Evolutionary conservation across 30 jellyfish, hydroid and myxozoan species (phyloP).

Genomic region (Pelagia noctiluca): DNA sequence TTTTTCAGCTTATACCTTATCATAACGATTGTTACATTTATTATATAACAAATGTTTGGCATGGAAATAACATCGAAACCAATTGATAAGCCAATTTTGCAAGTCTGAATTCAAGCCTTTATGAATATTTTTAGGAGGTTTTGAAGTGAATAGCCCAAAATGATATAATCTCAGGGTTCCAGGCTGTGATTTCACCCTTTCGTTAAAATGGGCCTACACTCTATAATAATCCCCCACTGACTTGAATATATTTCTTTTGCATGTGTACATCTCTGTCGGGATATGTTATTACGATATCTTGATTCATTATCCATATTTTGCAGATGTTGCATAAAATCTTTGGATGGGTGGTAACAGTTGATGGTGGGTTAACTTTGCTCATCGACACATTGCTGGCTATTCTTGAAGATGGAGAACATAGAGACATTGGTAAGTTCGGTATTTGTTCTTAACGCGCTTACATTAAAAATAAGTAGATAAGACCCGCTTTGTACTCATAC

Average conservation of each 20-base stretch:
- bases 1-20: not conserved
- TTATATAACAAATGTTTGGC: not conserved
- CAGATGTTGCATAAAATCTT: slow-evolving; percentile 31
- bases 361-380: slow-evolving; percentile 7
- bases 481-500: no score
- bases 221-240: not conserved
- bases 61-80: not conserved
- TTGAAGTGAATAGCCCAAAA: no score
- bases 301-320: not conserved
- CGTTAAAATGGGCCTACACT: not conserved
- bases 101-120: no score
- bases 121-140: no score
- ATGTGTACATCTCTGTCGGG: not conserved
- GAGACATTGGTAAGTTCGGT: slow-evolving; percentile 1
- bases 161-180: no score
- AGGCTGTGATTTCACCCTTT: no score
- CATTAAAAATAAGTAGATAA: no score
- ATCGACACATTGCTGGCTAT: slow-evolving; percentile 22
- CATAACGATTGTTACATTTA: not conserved
- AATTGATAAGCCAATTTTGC: no score
- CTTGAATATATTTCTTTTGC: not conserved
- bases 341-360: not conserved
- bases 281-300: not conserved
- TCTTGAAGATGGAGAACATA: slow-evolving; percentile 22
- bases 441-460: no score